A percentile compares a stretch with the other conserved stretches of the same genome.
These are phyloP conservation scores for Apogon hyalosoma DNA, from an alignment of 2,797 vertebrate species.

Conservation along the genomic window DNA sequence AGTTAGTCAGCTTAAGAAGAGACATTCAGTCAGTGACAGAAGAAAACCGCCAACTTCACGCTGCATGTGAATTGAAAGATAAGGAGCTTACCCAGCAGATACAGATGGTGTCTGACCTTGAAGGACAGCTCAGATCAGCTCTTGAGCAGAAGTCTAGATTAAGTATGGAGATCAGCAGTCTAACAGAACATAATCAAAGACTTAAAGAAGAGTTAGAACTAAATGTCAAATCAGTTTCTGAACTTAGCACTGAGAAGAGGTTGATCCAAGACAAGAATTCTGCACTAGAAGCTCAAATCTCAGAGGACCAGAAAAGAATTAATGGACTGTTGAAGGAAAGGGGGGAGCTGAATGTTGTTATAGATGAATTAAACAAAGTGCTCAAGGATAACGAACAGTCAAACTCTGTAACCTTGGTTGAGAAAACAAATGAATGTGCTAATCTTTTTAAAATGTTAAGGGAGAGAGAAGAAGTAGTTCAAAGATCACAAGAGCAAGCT, in stretches of 20 bases:
- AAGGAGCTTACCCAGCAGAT: slow-evolving; percentile 73
- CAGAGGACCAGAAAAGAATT: slow-evolving; percentile 75
- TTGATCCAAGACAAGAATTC: slow-evolving; percentile 75
- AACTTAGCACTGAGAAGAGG: slow-evolving; percentile 69
- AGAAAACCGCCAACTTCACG: slow-evolving; percentile 66
- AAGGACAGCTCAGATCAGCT: slow-evolving; percentile 54
- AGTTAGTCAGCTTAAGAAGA: slow-evolving; percentile 56
- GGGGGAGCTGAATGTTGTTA: slow-evolving; percentile 67
- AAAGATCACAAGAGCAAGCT: slow-evolving; percentile 74
- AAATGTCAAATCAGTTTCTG: slow-evolving; percentile 65
- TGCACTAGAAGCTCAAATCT: slow-evolving; percentile 68
- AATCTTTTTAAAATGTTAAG: slow-evolving; percentile 75
- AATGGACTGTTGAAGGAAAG: slow-evolving; percentile 80
- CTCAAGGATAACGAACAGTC: slow-evolving; percentile 78
- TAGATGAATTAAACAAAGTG: slow-evolving; percentile 75
- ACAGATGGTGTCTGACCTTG: slow-evolving; percentile 73
- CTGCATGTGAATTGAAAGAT: slow-evolving; percentile 76
- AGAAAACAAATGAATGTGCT: slow-evolving; percentile 84
- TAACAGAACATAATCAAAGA: slow-evolving; percentile 78
- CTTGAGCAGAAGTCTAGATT: slow-evolving; percentile 67
- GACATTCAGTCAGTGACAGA: slow-evolving; percentile 48
- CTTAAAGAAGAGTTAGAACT: slow-evolving; percentile 78
- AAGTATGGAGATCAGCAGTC: slow-evolving; percentile 68
- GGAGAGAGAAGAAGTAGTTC: slow-evolving; percentile 76
- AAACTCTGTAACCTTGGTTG: slow-evolving; percentile 73